Percentiles rank a stretch among this genome's conserved stretches.
These are phyloP conservation scores for Oryctolagus cuniculus DNA, from an alignment of 2,113 vertebrate species.

Conservation along the genomic window mOryCun1.1 NC_091436.1:126590001-126590500, in stretches of 20 bases:
- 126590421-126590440: constrained; percentile 17
- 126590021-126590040: not conserved
- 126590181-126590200: not conserved
- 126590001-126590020: constrained; percentile 1
- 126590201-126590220: not conserved
- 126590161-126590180: not conserved
- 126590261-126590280: not conserved
- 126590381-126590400: constrained; percentile 8
- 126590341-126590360: not conserved
- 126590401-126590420: not conserved
- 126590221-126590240: not conserved
- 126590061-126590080: constrained; percentile 25
- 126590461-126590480: not conserved
- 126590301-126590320: constrained; percentile 40
- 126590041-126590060: not conserved
- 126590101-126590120: constrained; percentile 33
- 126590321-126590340: constrained; percentile 45
- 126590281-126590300: constrained; percentile 21
- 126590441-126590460: not conserved
- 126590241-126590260: not conserved
- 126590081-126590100: not conserved
- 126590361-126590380: not conserved
- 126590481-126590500: constrained; percentile 27
- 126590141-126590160: constrained; percentile 13
- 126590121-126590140: constrained; percentile 17